These are phyloP conservation scores for Drosophila lutescens DNA, from an alignment of 2,888 invertebrate species.

Conservation along the genomic window DNA sequence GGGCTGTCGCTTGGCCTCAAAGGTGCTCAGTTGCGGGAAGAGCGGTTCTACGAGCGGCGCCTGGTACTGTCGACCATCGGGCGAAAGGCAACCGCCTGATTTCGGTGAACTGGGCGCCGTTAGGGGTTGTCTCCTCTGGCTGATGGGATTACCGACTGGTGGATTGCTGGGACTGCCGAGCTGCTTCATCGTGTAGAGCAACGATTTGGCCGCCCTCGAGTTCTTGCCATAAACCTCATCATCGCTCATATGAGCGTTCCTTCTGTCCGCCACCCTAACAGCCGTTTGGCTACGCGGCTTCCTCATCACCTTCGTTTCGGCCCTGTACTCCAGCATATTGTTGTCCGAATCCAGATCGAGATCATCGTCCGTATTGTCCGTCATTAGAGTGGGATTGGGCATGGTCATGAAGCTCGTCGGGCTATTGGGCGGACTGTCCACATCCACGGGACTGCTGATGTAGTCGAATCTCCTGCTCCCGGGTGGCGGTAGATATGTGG, in stretches of 20 bases:
- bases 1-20: slow-evolving; percentile 76
- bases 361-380: slow-evolving; percentile 79
- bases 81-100: slow-evolving; percentile 74
- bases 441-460: slow-evolving; percentile 65
- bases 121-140: slow-evolving; percentile 14
- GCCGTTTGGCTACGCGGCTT: slow-evolving; percentile 90
- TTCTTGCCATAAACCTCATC: slow-evolving; percentile 85
- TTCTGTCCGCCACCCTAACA: slow-evolving; percentile 85
- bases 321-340: slow-evolving; percentile 87
- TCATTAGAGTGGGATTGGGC: slow-evolving; percentile 50
- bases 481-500: slow-evolving; percentile 60
- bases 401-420: slow-evolving; percentile 75
- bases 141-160: background rate
- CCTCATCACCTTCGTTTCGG: slow-evolving; percentile 90
- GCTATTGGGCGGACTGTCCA: slow-evolving; percentile 58
- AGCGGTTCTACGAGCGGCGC: slow-evolving; percentile 82
- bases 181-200: slow-evolving; percentile 87
- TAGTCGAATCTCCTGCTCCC: slow-evolving; percentile 55
- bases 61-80: slow-evolving; percentile 82
- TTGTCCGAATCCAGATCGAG: slow-evolving; percentile 83
- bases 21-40: slow-evolving; percentile 79
- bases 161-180: slow-evolving; percentile 56
- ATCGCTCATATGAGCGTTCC: slow-evolving; percentile 81
- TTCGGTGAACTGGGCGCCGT: slow-evolving; percentile 65
- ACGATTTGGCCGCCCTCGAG: slow-evolving; percentile 85